Percentiles rank a stretch among this genome's conserved stretches.
Conservation (phyloP, 2,888 invertebrate genomes). For the Portevinia maculata region DNA sequence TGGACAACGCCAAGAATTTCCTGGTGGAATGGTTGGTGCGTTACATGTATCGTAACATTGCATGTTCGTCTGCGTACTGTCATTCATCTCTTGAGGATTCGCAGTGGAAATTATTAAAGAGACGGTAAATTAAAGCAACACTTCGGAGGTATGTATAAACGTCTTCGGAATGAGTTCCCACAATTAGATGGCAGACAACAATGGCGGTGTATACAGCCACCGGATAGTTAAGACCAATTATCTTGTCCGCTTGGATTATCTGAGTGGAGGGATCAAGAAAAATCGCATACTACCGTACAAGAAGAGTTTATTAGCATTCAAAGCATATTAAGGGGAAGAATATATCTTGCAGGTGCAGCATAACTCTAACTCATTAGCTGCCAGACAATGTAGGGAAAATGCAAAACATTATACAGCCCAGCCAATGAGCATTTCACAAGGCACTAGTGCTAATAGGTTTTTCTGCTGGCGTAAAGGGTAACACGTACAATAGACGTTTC, state of each 20-base stretch:
- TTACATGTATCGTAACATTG: conserved; percentile 62
- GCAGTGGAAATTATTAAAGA: conserved; percentile 41
- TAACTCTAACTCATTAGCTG: conserved; percentile 47
- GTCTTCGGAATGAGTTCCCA: conserved; percentile 61
- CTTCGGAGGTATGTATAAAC: conserved; percentile 13
- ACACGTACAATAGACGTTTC: conserved; percentile 26
- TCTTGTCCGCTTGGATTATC: conserved; percentile 64
- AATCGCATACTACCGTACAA: conserved; percentile 38
- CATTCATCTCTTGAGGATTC: conserved; percentile 44
- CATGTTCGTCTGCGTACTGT: conserved; percentile 48
- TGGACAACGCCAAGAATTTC: conserved; percentile 56
- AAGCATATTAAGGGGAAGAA: conserved; percentile 40
- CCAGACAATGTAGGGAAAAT: conserved; percentile 49
- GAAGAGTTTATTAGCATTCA: conserved; percentile 53
- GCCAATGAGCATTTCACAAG: conserved; percentile 54
- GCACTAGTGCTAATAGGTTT: conserved; percentile 17
- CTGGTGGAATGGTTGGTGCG: conserved; percentile 46
- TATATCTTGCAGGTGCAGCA: conserved; percentile 62
- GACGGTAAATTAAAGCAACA: conserved; percentile 55
- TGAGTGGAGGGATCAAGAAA: conserved; percentile 47
- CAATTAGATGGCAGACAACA: conserved; percentile 68
- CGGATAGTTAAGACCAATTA: conserved; percentile 64
- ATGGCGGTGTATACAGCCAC: conserved; percentile 56
- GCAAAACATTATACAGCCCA: conserved; percentile 53
- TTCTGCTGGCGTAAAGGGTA: conserved; percentile 25